Evolutionary conservation across 1,140 invertebrate genomes (phyloP), one percentile per base, ranked within the genome.

Genomic region (Halotydeus destructor): DNA sequence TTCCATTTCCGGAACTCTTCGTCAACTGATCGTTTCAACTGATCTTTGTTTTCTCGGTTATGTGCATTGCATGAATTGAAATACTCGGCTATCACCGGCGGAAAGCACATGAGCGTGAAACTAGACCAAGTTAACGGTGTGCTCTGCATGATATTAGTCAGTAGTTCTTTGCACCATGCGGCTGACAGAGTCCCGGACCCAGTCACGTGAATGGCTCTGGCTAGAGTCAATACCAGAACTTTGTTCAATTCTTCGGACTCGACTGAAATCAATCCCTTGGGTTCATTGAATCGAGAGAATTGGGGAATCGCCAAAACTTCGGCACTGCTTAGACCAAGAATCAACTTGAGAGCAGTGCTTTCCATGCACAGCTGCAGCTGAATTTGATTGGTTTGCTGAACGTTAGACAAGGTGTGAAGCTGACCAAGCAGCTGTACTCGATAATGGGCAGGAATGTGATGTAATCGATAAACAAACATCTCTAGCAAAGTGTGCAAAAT

Each of bases 1-100:
- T 79, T 78, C 85, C 86, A 94, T 56, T 89, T 93, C 32, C 83
- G 67, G 53, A 88, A 93, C 54, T 94, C 88, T 53, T 89, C 83
- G 53, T 91, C 83, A 0, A 89, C 81, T 1, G 78, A 78, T 61
- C 82, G 48, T 46, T 35, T 48, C 3, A 55, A 32, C 34, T 55
- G 48, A 5, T 37, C 37, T 44, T 51, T 51, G 21, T 50, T 51
- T 27, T 31, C 19, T 43, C 45, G 44, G 32, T 49, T 49, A n/a
- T n/a, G n/a, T 2, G 21, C 37, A 27, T 41, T 35, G 42, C 47
- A 24, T 11, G 45, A 23, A 23, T 47, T 36, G 55, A 76, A 81
- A 55, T 89, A 94, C 49, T 94, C 85, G 21, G 74, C 74, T 0
- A 94, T 61, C 5, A 78, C 76, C 0, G 75, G 70, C 0, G 89